Evolutionary conservation across 2,113 vertebrate species (phyloP), one percentile per base, ranked within the genome.

Genomic region (Malurus cyaneus): DNA sequence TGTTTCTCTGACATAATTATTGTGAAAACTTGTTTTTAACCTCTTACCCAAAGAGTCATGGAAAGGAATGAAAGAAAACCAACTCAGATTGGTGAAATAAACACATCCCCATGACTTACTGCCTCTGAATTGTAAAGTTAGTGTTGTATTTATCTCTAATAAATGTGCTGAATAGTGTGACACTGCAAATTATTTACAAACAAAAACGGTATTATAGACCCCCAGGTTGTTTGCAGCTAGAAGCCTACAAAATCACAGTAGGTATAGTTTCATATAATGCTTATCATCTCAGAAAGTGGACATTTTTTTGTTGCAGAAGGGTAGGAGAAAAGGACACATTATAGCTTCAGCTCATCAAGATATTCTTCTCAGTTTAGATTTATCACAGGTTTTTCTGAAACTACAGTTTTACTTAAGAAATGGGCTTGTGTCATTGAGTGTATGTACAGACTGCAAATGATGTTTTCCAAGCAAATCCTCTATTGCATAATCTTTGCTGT

Each of bases 301-400:
- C 91, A 13, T 11, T 54, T 87, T 39, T 52, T 69, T 79, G 4
- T 64, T 85, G 32, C 69, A 72, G 49, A 41, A 89, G n/a, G 8
- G 15, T 41, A 60, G 26, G 54, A 91, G 41, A 36, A 70, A 81
- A 94, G 73, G 41, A 82, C 46, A 65, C 6, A 15, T 62, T 80
- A 70, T 28, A 80, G 32, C 70, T 25, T 84, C 59, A 46, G 36
- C 34, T 79, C 61, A 86, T 84, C 29, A 44, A 61, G 36, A 32
- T 54, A 74, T 18, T 67, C 19, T 80, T 64, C 64, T 67, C 3
- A 1, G 15, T 70, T 93, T 83, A 70, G 49, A 72, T 91, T 94
- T 93, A 71, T 87, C 42, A 94, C 32, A 77, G 23, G 25, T 76
- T 88, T 95, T 39, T 77, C 32, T 93, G 80, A 85, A 85, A 87